Base-by-base conservation (phyloP, 2,888 invertebrate species). In the Cephus runcator region DNA sequence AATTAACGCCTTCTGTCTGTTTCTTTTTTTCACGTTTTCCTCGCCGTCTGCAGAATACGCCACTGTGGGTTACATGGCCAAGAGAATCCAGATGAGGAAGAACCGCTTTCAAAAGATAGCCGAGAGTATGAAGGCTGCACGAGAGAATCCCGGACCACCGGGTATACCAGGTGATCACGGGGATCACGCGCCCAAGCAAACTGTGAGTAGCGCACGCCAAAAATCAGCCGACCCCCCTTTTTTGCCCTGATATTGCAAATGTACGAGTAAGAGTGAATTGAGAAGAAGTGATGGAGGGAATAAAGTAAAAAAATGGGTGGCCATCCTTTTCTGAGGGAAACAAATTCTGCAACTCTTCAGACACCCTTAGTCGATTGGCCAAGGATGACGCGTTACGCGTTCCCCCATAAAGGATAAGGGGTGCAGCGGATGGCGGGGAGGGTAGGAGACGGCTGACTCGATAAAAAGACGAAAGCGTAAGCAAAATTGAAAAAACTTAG, bases 41-140 rank as follows among this genome's bases (percentile, higher is more conserved):
- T 56, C 56, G 56, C 56, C 56, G 71, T 34, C 81, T 93, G 85
- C 95, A 98, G 99, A 99, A 94, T 99, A 98, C 93, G 98, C 99
- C 84, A 97, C 98, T 84, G 99, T 99, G 87, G 98, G 98, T 85
- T 99, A 99, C 93, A 97, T 98, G 96, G 98, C 98, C 86, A 98
- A 98, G 93, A 94, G 98, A 92, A 97, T 98, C 93, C 98, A 98
- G 92, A 98, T 98, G 97, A 94, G 98, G 91, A 97, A 98, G 93
- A 97, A 97, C 92, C 95, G 97, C 91, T 97, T 97, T 93, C 97
- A 97, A 92, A 98, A 98, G 93, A 96, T 98, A 92, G 97, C 97
- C 84, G 97, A 97, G 89, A 97, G 97, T 93, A 97, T 97, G 93
- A 97, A 97, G 93, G 93, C 96, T 84, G 95, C 96, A 87, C 95